Evolutionary conservation across 2,888 invertebrate species (phyloP), one percentile per base, ranked within the genome.

Genomic region (Loripinus fragilis): DNA sequence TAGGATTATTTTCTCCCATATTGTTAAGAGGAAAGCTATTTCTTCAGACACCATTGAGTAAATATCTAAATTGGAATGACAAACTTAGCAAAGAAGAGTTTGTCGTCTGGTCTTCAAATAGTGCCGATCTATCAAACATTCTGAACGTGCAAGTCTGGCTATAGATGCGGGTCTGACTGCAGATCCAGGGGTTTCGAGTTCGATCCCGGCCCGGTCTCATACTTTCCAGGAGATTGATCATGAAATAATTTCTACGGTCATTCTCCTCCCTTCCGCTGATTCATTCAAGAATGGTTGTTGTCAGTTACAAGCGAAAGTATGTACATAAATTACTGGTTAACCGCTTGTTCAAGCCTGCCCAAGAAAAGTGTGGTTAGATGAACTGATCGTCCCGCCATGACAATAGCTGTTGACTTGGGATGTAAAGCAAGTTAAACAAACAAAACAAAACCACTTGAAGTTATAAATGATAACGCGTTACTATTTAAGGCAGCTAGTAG

Each of bases 171-270:
- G 15, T 74, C 69, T 41, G n/a, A 68, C 2, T 12, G 55, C n/a
- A 30, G 74, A 2, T 55, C 69, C 2, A 68, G 68, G 48, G 25
- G 55, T 60, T 68, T 74, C 28, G 45, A 60, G 1, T 66, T 69
- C 0, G 20, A 23, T 0, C 20, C 68, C 2, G 69, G 69, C 0
- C 68, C 60, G n/a, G n/a, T n/a, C n/a, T n/a, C n/a, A n/a, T n/a
- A n/a, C n/a, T n/a, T n/a, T n/a, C n/a, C n/a, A n/a, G n/a, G n/a
- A n/a, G n/a, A n/a, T n/a, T n/a, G n/a, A n/a, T n/a, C n/a, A n/a
- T n/a, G n/a, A n/a, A n/a, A n/a, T n/a, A n/a, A n/a, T n/a, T n/a
- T n/a, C n/a, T n/a, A n/a, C n/a, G n/a, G n/a, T n/a, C n/a, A n/a
- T n/a, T n/a, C n/a, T n/a, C n/a, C n/a, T n/a, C n/a, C n/a, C n/a